Evolutionary conservation across 2,797 vertebrate genomes (phyloP).

Genomic region (Sylvia borin): DNA sequence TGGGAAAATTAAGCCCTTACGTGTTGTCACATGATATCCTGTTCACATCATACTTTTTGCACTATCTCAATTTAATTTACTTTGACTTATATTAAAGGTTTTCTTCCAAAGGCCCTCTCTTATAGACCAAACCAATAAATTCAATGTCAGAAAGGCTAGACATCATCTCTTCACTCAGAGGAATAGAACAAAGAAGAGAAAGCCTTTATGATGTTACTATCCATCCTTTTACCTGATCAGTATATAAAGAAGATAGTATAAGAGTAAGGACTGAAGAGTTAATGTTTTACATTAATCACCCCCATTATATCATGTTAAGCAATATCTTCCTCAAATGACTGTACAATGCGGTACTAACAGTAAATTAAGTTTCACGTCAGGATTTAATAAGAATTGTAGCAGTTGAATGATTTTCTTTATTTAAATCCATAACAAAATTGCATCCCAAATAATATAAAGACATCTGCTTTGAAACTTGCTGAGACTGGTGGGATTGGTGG

Average conservation of each 20-base stretch:
- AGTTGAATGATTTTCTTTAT: neutral
- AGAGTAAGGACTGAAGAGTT: slow-evolving; percentile 11
- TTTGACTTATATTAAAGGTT: neutral
- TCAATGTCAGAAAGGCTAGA: neutral
- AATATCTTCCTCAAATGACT: slow-evolving; percentile 2
- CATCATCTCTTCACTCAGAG: neutral
- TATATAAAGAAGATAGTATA: neutral
- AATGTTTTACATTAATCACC: slow-evolving; percentile 13
- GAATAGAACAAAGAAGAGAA: neutral
- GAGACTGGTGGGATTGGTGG: neutral
- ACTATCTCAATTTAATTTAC: slow-evolving; percentile 10
- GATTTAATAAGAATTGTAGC: neutral
- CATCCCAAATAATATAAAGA: neutral
- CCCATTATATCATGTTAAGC: neutral
- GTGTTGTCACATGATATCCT: neutral
- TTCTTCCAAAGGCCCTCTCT: slow-evolving; percentile 24
- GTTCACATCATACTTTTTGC: neutral
- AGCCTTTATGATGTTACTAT: neutral
- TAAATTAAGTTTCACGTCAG: slow-evolving; percentile 2
- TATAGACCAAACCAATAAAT: neutral
- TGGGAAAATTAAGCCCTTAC: neutral
- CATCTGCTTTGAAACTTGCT: neutral
- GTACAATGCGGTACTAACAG: neutral
- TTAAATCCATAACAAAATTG: neutral
- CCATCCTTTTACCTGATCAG: slow-evolving; percentile 9